Conservation (phyloP, 1,140 invertebrate genomes). For the Sycophila sp. region DNA sequence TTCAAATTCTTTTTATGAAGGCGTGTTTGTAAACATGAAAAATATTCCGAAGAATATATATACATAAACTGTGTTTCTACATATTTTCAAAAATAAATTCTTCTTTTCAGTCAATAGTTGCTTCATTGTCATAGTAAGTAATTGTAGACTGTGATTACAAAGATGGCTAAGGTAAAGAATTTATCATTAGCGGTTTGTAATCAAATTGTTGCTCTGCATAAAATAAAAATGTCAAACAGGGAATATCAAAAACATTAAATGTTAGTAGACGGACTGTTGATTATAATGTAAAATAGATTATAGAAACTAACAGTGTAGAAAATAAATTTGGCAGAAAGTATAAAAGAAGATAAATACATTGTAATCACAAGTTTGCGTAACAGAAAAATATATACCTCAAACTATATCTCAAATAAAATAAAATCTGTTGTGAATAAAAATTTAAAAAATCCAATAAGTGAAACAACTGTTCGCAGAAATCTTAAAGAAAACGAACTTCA, state of each 20-base stretch:
- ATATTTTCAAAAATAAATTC: too few relatives aligned
- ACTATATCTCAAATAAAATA: too few relatives aligned
- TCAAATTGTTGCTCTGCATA: background rate
- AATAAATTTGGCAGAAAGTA: too few relatives aligned
- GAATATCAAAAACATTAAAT: background rate
- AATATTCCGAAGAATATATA: too few relatives aligned
- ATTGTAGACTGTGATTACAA: too few relatives aligned
- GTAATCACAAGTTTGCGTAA: background rate
- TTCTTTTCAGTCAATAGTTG: background rate
- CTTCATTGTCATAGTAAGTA: background rate
- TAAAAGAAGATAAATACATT: background rate
- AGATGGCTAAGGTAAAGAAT: background rate
- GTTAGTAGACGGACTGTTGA: background rate
- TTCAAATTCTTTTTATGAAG: too few relatives aligned
- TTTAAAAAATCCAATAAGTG: background rate
- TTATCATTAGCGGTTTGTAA: background rate
- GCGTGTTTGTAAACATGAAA: too few relatives aligned
- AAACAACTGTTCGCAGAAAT: background rate
- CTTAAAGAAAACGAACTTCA: background rate
- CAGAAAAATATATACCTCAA: background rate
- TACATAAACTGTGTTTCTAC: too few relatives aligned
- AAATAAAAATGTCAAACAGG: background rate
- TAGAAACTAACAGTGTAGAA: background rate
- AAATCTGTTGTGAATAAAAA: background rate
- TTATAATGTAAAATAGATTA: background rate